Evolutionary conservation across 2,888 invertebrate genomes (phyloP).

Genomic region (Dryobota labecula): DNA sequence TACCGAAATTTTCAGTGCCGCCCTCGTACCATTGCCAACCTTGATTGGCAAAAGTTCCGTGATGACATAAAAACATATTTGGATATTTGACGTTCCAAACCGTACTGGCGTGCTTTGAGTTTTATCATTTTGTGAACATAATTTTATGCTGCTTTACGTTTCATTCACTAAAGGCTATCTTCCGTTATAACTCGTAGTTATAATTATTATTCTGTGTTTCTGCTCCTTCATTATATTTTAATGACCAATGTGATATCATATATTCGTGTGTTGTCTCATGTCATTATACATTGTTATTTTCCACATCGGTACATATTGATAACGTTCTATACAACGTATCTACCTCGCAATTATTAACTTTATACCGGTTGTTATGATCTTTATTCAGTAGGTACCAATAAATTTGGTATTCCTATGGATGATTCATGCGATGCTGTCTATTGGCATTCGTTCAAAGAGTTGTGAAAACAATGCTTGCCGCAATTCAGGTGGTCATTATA

Average conservation of each 20-base stretch:
- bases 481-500: conserved; percentile 66
- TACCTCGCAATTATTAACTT: conserved; percentile 24
- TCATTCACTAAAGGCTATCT: background rate
- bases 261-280: conserved; percentile 33
- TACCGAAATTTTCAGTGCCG: too few relatives aligned
- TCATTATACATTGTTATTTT: conserved; percentile 56
- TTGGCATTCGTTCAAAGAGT: conserved; percentile 68
- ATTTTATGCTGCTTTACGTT: background rate
- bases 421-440: conserved; percentile 49
- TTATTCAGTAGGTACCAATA: conserved; percentile 22
- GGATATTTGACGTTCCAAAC: background rate
- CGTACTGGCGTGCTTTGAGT: background rate
- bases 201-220: conserved; percentile 15
- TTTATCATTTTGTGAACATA: background rate
- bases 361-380: conserved; percentile 6
- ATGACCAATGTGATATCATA: conserved; percentile 20
- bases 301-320: conserved; percentile 57
- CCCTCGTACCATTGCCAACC: background rate
- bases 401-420: conserved; percentile 28
- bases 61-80: background rate
- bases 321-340: conserved; percentile 42
- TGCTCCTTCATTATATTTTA: conserved; percentile 32
- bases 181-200: conserved; percentile 12
- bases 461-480: conserved; percentile 65
- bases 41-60: background rate